These are phyloP conservation scores for Neofelis nebulosa DNA, from an alignment of 2,113 vertebrate genomes.

Conservation along the genomic window DNA sequence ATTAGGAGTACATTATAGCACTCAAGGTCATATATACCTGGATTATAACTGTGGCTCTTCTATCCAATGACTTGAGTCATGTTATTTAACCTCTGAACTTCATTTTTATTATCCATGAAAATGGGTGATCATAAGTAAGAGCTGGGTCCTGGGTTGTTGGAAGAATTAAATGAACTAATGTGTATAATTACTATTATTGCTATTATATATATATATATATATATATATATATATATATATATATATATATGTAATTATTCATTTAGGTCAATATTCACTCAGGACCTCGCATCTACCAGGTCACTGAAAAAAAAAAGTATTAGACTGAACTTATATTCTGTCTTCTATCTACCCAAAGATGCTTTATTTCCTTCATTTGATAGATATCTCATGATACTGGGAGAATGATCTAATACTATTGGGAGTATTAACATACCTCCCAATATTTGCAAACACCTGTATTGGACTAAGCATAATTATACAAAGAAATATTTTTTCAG, in stretches of 20 bases:
- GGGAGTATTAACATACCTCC: not conserved
- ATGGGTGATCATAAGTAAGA: not conserved
- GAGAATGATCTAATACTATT: too few relatives aligned
- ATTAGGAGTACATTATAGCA: not conserved
- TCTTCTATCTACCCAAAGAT: not conserved
- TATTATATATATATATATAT: not conserved
- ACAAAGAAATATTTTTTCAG: not conserved
- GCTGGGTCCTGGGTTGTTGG: not conserved
- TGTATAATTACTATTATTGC: not conserved
- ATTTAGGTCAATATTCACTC: not conserved
- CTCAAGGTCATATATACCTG: not conserved
- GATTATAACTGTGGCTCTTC: not conserved
- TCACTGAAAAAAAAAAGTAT: not conserved
- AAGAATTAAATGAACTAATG: not conserved
- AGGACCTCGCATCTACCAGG: not conserved
- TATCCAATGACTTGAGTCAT: not conserved
- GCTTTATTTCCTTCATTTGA: not conserved
- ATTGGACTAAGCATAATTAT: not conserved
- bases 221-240: not conserved
- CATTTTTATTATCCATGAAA: not conserved
- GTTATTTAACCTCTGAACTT: not conserved
- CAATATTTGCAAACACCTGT: not conserved
- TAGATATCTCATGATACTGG: not conserved
- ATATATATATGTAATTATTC: too few relatives aligned
- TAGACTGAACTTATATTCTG: not conserved